A percentile compares a stretch with the other conserved stretches of the same genome.
Conservation (phyloP, 2,888 invertebrate genomes). For the Sphinx pinastri region DNA sequence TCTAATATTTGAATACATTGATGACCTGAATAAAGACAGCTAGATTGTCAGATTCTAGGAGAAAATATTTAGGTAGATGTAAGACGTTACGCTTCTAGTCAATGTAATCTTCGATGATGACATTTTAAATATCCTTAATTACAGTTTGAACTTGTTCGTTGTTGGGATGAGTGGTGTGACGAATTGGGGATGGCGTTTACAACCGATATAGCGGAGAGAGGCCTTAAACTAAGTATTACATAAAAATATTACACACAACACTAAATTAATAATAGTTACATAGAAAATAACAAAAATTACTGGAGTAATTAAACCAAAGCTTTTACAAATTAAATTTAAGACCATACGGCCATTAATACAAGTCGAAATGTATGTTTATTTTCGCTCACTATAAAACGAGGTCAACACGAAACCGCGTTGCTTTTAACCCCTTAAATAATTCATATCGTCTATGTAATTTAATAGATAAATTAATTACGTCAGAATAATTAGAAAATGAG, state of each 20-base stretch:
- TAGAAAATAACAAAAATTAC: neutral
- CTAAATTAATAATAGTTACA: neutral
- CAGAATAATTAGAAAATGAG: conserved; percentile 35
- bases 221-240: too few relatives aligned
- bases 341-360: conserved; percentile 3
- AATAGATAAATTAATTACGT: conserved; percentile 21
- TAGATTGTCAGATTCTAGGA: neutral
- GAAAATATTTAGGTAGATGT: too few relatives aligned
- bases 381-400: conserved; percentile 6
- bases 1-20: conserved; percentile 1
- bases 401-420: neutral
- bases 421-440: conserved; percentile 8
- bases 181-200: too few relatives aligned
- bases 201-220: too few relatives aligned
- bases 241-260: too few relatives aligned
- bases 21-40: neutral
- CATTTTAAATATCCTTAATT: too few relatives aligned
- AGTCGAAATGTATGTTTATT: conserved; percentile 10
- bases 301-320: neutral
- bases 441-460: conserved; percentile 18
- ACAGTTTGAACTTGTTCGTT: too few relatives aligned
- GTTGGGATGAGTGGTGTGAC: too few relatives aligned
- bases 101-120: too few relatives aligned
- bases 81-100: too few relatives aligned
- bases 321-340: neutral